Conservation (phyloP, 2,888 invertebrate species). For the Vesta saturnalis region DNA sequence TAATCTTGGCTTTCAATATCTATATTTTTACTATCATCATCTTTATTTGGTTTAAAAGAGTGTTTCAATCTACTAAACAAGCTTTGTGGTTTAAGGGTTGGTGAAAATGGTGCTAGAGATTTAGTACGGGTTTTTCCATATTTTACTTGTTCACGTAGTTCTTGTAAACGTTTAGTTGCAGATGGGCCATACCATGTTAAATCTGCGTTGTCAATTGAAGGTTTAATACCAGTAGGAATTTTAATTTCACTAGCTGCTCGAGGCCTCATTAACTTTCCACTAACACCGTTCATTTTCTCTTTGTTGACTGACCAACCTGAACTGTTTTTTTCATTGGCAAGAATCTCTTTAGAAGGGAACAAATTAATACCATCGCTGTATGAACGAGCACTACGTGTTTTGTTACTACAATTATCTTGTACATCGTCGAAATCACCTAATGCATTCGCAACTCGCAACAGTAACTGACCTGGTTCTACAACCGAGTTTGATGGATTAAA, state of each 20-base stretch:
- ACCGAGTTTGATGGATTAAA: slow-evolving; percentile 74
- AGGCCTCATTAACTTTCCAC: slow-evolving; percentile 62
- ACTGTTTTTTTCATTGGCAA: slow-evolving; percentile 71
- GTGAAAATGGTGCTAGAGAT: slow-evolving; percentile 39
- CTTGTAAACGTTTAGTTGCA: slow-evolving; percentile 68
- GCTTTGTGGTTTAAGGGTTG: slow-evolving; percentile 39
- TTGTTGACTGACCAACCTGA: slow-evolving; percentile 67
- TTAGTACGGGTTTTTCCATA: slow-evolving; percentile 42
- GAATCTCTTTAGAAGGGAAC: slow-evolving; percentile 78
- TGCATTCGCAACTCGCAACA: slow-evolving; percentile 82
- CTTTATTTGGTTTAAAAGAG: slow-evolving; percentile 43
- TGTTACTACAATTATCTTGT: slow-evolving; percentile 33
- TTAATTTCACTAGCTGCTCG: slow-evolving; percentile 71
- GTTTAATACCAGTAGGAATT: slow-evolving; percentile 54
- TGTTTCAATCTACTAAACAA: slow-evolving; percentile 47
- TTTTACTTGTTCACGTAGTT: slow-evolving; percentile 55
- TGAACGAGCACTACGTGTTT: slow-evolving; percentile 56
- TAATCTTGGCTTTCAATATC: slow-evolving; percentile 38
- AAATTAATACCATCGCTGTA: slow-evolving; percentile 71
- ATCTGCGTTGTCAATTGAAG: slow-evolving; percentile 61
- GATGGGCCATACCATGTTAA: slow-evolving; percentile 77
- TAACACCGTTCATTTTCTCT: slow-evolving; percentile 57
- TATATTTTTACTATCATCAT: slow-evolving; percentile 31
- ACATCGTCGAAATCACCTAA: slow-evolving; percentile 69
- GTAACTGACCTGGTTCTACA: slow-evolving; percentile 78